Conservation (phyloP, 2,113 vertebrate species). For the Sisor rabdophorus region DNA sequence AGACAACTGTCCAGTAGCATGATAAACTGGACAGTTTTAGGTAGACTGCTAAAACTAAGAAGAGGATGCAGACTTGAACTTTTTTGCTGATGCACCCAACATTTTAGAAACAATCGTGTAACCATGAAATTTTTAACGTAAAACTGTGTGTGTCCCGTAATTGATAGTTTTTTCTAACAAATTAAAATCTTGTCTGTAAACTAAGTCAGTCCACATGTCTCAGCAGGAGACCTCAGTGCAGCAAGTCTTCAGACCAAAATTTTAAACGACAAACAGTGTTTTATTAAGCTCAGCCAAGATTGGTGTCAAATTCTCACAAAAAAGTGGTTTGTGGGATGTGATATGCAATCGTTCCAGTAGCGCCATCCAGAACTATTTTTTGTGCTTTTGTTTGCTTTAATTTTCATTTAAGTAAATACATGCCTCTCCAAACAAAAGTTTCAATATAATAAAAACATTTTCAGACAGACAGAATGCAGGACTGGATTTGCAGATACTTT, state of each 20-base stretch:
- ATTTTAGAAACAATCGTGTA: not conserved
- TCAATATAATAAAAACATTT: not conserved
- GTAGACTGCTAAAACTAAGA: not conserved
- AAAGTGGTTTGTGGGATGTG: not conserved
- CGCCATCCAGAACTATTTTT: conserved; percentile 11
- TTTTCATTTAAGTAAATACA: not conserved
- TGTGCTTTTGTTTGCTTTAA: not conserved
- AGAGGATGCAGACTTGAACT: not conserved
- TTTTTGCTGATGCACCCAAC: not conserved
- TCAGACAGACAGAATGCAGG: not conserved
- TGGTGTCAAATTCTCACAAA: conserved; percentile 44
- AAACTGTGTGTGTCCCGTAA: not conserved
- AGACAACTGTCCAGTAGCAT: not conserved
- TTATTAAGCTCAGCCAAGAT: conserved; percentile 58
- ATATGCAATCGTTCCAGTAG: conserved; percentile 15
- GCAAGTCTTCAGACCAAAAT: conserved; percentile 52
- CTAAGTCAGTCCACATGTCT: conserved; percentile 56
- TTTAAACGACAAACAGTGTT: conserved; percentile 58
- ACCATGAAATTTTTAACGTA: not conserved
- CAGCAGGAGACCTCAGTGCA: conserved; percentile 38
- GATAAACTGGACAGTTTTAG: too few species aligned
- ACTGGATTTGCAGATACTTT: too few species aligned
- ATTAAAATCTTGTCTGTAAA: conserved; percentile 42
- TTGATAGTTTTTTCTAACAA: not conserved
- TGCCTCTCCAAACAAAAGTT: too few species aligned